phyloP scores from a whole-genome alignment of 2,888 invertebrate genomes.

The Syritta pipiens region DNA sequence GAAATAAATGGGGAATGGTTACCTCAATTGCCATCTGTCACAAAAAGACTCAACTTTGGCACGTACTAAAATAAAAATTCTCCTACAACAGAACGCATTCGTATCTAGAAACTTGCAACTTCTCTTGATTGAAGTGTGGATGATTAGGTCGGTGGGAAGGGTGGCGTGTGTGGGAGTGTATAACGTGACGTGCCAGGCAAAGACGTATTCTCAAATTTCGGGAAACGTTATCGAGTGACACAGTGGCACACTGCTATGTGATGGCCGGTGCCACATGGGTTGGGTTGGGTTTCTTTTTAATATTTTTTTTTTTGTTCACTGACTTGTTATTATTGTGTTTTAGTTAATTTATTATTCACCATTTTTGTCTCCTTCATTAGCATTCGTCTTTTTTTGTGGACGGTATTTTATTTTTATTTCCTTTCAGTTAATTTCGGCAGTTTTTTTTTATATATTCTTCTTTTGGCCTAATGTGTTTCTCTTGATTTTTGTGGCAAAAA shows the following conservation, averaged over 20 bases:
- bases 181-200: slow-evolving; percentile 35
- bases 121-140: slow-evolving; percentile 16
- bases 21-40: neutral
- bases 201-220: slow-evolving; percentile 64
- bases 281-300: slow-evolving; percentile 27
- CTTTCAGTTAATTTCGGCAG: slow-evolving; percentile 36
- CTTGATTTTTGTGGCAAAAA: slow-evolving; percentile 33
- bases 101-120: neutral
- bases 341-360: slow-evolving; percentile 50
- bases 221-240: slow-evolving; percentile 61
- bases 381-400: slow-evolving; percentile 32
- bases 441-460: slow-evolving; percentile 30
- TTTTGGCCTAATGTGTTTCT: slow-evolving; percentile 32
- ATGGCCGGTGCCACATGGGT: slow-evolving; percentile 29
- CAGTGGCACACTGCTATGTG: slow-evolving; percentile 59
- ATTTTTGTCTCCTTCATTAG: slow-evolving; percentile 54
- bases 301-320: slow-evolving; percentile 1
- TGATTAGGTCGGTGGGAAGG: no score
- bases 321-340: slow-evolving; percentile 16
- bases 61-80: slow-evolving; percentile 26
- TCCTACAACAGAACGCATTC: neutral
- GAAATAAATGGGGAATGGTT: no score
- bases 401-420: slow-evolving; percentile 19
- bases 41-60: slow-evolving; percentile 4
- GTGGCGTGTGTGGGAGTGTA: neutral